Evolutionary conservation across 2,888 invertebrate genomes (phyloP), one percentile per base, ranked within the genome.

Genomic region (Phymatocera aterrima): DNA sequence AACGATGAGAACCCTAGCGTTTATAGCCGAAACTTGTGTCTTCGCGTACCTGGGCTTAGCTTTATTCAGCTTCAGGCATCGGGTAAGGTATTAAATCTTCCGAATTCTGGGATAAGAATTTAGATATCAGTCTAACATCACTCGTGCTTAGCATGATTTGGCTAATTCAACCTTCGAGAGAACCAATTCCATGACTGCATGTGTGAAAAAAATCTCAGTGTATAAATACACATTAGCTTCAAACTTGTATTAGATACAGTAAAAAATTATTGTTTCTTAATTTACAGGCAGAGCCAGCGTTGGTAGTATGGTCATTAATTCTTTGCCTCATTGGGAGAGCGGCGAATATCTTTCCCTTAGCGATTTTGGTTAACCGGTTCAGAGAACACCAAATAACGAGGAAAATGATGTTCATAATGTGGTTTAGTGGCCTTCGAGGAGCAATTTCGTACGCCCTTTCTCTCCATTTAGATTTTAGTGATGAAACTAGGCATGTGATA

Each of bases 371-470:
- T 77, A 99, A 99, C 91, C 96, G 96, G 90, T 99, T 99, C 91
- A 94, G 99, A 18, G 98, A 98, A 88, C 99, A 99, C 91, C 98
- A 98, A 91, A 99, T 99, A 79, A 99, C 98, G 0, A 96, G 95
- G 90, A 98, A 98, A 91, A 99, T 98, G 97, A 98, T 98, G 95
- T 98, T 99, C 88, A 98, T 99, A 80, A 99, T 99, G 99, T 99
- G 99, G 99, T 99, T 99, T 90, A 98, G 98, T 90, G 98, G 99
- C 64, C 91, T 99, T 81, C 93, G 99, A 78, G 99, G 99, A 48
- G 99, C 99, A 8, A 98, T 99, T 90, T 99, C 99, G 0, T 99
- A 99, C 91, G 99, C 99, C 1, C 92, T 99, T 24, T 98, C 98
- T 0, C 93, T 99, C 77, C 99, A 99, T 92, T 93, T 99, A 87